Percentiles rank a stretch among this genome's conserved stretches.
Conservation (phyloP, 2,797 vertebrate genomes). For the Parauchenoglanis punctatus region DNA sequence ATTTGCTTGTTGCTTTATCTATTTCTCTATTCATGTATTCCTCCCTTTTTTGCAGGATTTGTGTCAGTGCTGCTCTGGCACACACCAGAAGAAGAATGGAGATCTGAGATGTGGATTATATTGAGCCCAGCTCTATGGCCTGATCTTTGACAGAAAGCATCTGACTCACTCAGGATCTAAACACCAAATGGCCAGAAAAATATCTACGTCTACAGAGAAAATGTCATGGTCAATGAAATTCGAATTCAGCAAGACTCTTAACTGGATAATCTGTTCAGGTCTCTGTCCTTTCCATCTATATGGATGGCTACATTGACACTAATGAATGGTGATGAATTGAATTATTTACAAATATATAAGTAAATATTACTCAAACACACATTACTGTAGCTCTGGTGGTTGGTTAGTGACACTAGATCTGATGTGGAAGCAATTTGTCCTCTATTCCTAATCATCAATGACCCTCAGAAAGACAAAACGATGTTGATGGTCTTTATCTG, state of each 20-base stretch:
- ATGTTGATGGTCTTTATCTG: conserved; percentile 27
- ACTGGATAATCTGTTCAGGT: not conserved
- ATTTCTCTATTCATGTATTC: conserved; percentile 58
- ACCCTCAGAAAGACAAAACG: conserved; percentile 22
- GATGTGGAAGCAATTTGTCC: conserved; percentile 32
- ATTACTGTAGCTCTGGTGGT: not conserved
- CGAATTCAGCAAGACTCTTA: conserved; percentile 5
- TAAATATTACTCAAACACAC: not conserved
- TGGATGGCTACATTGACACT: not conserved
- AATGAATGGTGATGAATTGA: not conserved
- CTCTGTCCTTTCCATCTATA: conserved; percentile 4
- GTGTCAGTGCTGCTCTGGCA: conserved; percentile 50
- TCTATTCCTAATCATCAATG: conserved; percentile 49
- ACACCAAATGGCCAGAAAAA: conserved; percentile 33
- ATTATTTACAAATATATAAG: conserved; percentile 4
- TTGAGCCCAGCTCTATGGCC: conserved; percentile 40
- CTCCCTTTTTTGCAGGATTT: conserved; percentile 55
- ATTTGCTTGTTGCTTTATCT: conserved; percentile 54
- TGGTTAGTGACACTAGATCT: conserved; percentile 35
- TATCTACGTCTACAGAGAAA: conserved; percentile 31
- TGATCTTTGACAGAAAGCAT: conserved; percentile 51
- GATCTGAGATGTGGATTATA: conserved; percentile 49
- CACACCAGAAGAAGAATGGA: conserved; percentile 42
- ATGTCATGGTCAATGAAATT: conserved; percentile 19
- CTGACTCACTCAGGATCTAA: conserved; percentile 43